Percentiles rank a stretch among this genome's conserved stretches.
Conservation (phyloP, 2,797 vertebrate genomes). For the Darevskia mixta region DNA sequence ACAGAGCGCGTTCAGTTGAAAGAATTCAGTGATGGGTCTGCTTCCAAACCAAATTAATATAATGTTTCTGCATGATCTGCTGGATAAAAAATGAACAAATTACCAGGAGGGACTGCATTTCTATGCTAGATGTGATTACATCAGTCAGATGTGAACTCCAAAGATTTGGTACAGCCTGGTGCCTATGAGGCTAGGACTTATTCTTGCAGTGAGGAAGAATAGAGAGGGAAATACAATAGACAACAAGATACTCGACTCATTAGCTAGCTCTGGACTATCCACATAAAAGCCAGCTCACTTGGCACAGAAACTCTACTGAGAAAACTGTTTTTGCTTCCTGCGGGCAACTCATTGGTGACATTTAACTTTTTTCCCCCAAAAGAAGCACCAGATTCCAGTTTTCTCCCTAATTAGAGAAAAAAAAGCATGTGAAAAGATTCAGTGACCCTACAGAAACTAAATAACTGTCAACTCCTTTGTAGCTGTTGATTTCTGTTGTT, state of each 20-base stretch:
- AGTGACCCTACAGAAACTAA: conserved; percentile 29
- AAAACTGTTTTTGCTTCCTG: conserved; percentile 8
- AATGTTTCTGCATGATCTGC: neutral
- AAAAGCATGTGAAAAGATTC: conserved; percentile 36
- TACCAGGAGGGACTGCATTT: neutral
- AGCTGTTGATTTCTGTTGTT: conserved; percentile 30
- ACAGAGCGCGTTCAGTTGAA: no score
- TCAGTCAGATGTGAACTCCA: neutral
- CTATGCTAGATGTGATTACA: conserved; percentile 10
- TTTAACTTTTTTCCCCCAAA: neutral
- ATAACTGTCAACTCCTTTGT: conserved; percentile 43
- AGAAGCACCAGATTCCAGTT: neutral
- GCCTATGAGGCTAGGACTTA: neutral
- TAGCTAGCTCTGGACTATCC: conserved; percentile 13
- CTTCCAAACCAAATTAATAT: neutral
- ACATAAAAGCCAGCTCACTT: neutral
- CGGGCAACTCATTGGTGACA: conserved; percentile 8
- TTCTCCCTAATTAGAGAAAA: conserved; percentile 49
- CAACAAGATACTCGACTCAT: neutral
- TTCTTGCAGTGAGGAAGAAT: neutral
- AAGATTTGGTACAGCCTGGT: conserved; percentile 2
- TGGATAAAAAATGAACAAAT: neutral
- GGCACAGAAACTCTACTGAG: conserved; percentile 11
- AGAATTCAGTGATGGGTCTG: neutral
- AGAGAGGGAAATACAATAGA: conserved; percentile 21